phyloP scores from a whole-genome alignment of 2,113 vertebrate species.

The Sardina pilchardus region DNA sequence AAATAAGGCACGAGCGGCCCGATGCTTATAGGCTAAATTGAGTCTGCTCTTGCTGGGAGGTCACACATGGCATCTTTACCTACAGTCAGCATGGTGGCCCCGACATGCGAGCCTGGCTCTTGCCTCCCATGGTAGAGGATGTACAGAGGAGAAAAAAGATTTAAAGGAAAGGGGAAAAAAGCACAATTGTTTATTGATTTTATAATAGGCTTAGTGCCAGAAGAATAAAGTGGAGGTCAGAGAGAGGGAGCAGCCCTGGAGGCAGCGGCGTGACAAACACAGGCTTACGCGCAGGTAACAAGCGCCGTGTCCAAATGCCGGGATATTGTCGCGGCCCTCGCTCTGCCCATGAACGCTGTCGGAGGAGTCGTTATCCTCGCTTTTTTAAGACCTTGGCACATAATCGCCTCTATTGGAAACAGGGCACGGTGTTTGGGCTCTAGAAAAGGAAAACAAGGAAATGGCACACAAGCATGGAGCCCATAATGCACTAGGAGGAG shows the following conservation, averaged over 20 bases:
- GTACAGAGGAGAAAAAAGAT: constrained; percentile 76
- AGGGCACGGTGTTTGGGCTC: constrained; percentile 53
- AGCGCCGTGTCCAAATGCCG: constrained; percentile 59
- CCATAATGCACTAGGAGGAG: not conserved
- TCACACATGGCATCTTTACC: constrained; percentile 43
- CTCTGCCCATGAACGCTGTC: constrained; percentile 40
- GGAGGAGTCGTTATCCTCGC: constrained; percentile 56
- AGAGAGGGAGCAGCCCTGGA: constrained; percentile 58
- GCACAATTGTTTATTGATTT: constrained; percentile 84
- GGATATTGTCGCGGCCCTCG: constrained; percentile 58
- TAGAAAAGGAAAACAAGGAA: constrained; percentile 11
- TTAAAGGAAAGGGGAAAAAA: constrained; percentile 55
- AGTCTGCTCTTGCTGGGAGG: constrained; percentile 43
- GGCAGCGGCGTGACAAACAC: constrained; percentile 70
- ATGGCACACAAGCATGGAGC: not conserved
- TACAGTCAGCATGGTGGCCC: not conserved
- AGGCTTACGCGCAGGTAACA: constrained; percentile 69
- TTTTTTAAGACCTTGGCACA: constrained; percentile 60
- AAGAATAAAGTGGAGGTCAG: constrained; percentile 73
- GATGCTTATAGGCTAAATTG: constrained; percentile 48
- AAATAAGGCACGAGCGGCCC: constrained; percentile 34
- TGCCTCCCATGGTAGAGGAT: constrained; percentile 64
- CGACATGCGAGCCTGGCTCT: not conserved
- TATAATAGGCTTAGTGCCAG: constrained; percentile 81
- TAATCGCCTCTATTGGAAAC: constrained; percentile 64